Conservation (phyloP, 2,797 vertebrate genomes). For the Enteromius fasciolatus region DNA sequence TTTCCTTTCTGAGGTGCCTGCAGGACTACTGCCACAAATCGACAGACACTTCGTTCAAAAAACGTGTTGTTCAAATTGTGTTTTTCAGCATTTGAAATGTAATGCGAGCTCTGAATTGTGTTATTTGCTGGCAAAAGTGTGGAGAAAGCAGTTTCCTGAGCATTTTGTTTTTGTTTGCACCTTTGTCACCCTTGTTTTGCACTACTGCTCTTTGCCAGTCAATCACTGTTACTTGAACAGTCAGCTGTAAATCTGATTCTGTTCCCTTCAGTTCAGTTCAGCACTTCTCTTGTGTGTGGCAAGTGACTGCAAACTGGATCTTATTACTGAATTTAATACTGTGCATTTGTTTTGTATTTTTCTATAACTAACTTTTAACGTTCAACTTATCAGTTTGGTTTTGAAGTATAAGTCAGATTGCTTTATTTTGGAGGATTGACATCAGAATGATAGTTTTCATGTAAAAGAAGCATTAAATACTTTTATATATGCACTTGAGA, state of each 20-base stretch:
- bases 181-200: slow-evolving; percentile 37
- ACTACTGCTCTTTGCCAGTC: slow-evolving; percentile 52
- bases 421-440: not conserved
- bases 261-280: slow-evolving; percentile 29
- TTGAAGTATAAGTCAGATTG: not conserved
- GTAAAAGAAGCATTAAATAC: slow-evolving; percentile 17
- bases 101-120: slow-evolving; percentile 19
- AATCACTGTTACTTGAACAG: slow-evolving; percentile 48
- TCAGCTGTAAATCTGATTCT: slow-evolving; percentile 43
- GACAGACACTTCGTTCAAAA: not conserved
- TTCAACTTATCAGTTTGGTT: slow-evolving; percentile 4
- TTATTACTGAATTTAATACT: slow-evolving; percentile 30
- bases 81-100: slow-evolving; percentile 15
- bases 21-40: slow-evolving; percentile 23
- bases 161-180: slow-evolving; percentile 27
- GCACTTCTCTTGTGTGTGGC: not conserved
- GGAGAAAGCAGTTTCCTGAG: not conserved
- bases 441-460: not conserved
- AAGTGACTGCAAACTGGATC: not conserved
- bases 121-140: not conserved
- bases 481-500: slow-evolving; percentile 9
- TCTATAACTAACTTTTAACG: not conserved
- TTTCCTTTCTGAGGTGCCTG: not conserved
- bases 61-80: not conserved
- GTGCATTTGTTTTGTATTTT: slow-evolving; percentile 28